A percentile compares a stretch with the other conserved stretches of the same genome.
Conservation (phyloP, 2,888 invertebrate genomes). For the Xiphydria camelus region DNA sequence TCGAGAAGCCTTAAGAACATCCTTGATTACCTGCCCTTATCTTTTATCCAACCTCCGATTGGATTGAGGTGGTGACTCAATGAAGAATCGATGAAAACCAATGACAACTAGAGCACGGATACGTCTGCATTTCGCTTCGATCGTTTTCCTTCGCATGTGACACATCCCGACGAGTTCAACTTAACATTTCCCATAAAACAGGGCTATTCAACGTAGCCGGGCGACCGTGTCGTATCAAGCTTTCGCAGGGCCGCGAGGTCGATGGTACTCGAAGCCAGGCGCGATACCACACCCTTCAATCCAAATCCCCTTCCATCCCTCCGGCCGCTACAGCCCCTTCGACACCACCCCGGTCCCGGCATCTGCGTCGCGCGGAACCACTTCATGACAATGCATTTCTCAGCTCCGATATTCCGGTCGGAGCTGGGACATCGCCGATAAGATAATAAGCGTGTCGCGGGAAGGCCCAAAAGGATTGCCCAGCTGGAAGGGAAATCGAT, state of each 20-base stretch:
- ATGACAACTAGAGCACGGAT: too few relatives aligned
- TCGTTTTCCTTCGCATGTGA: too few relatives aligned
- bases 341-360: constrained; percentile 18
- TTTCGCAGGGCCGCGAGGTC: constrained; percentile 40
- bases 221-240: constrained; percentile 47
- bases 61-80: too few relatives aligned
- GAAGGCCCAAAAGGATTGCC: too few relatives aligned
- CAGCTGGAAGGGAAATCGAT: too few relatives aligned
- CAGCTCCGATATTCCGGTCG: constrained; percentile 30
- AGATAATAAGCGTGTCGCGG: constrained; percentile 27
- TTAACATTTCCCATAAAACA: background rate
- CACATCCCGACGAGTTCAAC: too few relatives aligned
- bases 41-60: too few relatives aligned
- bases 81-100: too few relatives aligned
- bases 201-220: constrained; percentile 14
- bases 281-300: constrained; percentile 40
- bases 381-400: constrained; percentile 45
- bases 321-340: constrained; percentile 22
- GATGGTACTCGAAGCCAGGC: constrained; percentile 44
- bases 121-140: too few relatives aligned
- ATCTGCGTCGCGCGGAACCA: constrained; percentile 30
- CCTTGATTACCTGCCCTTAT: too few relatives aligned
- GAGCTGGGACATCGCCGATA: constrained; percentile 33
- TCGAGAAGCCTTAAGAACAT: too few relatives aligned
- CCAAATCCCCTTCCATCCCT: constrained; percentile 25